phyloP scores from a whole-genome alignment of 2,113 vertebrate genomes.

The Empidonax alnorum region DNA sequence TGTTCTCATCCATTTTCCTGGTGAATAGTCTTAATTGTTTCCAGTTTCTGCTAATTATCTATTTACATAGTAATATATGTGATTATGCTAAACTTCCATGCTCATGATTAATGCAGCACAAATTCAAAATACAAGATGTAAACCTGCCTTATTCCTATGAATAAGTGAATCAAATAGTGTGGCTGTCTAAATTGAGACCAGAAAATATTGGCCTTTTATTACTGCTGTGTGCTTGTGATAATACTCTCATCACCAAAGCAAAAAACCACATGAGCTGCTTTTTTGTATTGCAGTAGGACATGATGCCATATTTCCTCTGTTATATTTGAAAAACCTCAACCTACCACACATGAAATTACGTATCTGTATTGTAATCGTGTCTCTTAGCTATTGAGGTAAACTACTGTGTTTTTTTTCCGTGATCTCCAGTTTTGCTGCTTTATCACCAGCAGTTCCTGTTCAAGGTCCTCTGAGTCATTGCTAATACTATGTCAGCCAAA shows the following conservation, averaged over 20 bases:
- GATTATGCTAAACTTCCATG: neutral
- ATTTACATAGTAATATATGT: neutral
- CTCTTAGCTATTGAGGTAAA: neutral
- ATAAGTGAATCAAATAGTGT: neutral
- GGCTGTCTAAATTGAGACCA: neutral
- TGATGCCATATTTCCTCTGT: neutral
- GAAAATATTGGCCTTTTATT: neutral
- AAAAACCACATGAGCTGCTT: neutral
- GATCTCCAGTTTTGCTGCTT: neutral
- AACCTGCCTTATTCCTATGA: neutral
- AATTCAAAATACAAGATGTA: neutral
- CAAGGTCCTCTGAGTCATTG: neutral
- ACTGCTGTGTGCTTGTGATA: neutral
- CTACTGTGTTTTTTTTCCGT: neutral
- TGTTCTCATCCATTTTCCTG: neutral
- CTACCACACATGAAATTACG: neutral
- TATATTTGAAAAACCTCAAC: neutral
- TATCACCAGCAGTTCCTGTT: neutral
- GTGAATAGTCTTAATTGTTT: neutral
- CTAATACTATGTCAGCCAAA: neutral
- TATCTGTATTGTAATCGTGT: neutral
- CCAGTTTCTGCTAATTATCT: neutral
- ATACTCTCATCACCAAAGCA: rapidly evolving
- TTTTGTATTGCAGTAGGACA: neutral
- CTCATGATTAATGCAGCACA: neutral